Base-by-base conservation (phyloP, 2,113 vertebrate genomes). In the Boulengeromyrus knoepffleri region DNA sequence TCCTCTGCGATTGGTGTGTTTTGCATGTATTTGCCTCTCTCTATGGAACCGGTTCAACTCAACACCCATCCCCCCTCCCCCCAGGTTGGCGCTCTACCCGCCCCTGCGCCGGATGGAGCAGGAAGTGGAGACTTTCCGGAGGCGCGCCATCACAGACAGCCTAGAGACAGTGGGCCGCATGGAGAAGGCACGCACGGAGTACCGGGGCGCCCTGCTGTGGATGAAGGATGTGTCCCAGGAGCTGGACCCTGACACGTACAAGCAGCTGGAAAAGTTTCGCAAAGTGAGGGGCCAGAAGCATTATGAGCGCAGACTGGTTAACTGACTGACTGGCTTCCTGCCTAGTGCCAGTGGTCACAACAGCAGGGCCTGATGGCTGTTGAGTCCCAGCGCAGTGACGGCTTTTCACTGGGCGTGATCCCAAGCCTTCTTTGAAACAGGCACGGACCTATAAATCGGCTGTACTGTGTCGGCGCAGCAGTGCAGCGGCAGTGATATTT, bases 141-240 rank as follows among this genome's bases (percentile, higher is more conserved):
- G 95, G 45, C 95, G 96, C 15, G 96, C 96, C 2, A 95, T 97
- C 13, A 95, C 96, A 0, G 96, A 98, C 91, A 97, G 93, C 0
- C 93, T 96, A 62, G 92, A 97, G 91, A 98, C 97, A 0, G 95
- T 98, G 84, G 93, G 92, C 10, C 96, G 94, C 3, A 97, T 97
- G 97, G 97, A 98, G 92, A 96, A 95, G 90, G 93, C 96, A 0
- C 95, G 97, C 88, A 97, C 93, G 0, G 96, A 98, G 92, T 95
- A 98, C 91, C 94, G 96, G 83, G 96, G 94, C 84, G 96, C 95
- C 21, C 92, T 95, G 80, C 95, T 97, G 45, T 97, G 96, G 96
- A 97, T 98, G 96, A 97, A 97, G 90, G 97, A 97, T 36, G 91
- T 96, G 46, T 97, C 96, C 8, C 96, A 97, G 70, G 96, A 97